phyloP scores from a whole-genome alignment of 2,113 vertebrate genomes.

The Delphinus delphis region DNA sequence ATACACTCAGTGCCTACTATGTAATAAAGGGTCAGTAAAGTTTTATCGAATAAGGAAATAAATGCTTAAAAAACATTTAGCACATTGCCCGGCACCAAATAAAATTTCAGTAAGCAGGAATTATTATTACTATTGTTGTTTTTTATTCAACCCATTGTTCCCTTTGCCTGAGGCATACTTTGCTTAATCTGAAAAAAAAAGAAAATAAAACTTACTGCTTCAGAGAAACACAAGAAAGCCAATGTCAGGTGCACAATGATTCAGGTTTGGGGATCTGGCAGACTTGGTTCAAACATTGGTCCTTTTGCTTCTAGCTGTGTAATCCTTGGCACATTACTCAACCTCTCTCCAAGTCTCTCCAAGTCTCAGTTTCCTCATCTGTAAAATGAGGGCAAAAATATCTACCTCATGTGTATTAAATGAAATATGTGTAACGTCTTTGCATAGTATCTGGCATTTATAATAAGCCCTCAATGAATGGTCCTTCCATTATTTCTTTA shows the following conservation, averaged over 20 bases:
- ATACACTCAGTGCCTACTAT: not conserved
- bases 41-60: constrained; percentile 47
- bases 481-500: constrained; percentile 43
- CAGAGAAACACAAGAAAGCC: not conserved
- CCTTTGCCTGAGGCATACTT: not conserved
- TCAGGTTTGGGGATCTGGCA: not conserved
- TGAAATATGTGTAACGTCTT: constrained; percentile 9
- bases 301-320: not conserved
- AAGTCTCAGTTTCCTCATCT: constrained; percentile 44
- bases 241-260: not conserved
- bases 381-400: constrained; percentile 30
- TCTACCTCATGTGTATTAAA: not conserved
- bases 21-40: constrained; percentile 40
- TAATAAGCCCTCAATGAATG: constrained; percentile 43
- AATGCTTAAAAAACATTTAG: constrained; percentile 13
- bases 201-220: constrained; percentile 11
- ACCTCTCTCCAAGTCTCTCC: constrained; percentile 17
- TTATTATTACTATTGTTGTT: not conserved
- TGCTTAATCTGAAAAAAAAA: constrained; percentile 12
- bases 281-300: not conserved
- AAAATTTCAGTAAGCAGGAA: constrained; percentile 21
- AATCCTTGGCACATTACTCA: not conserved
- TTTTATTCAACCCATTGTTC: not conserved
- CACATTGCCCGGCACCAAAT: not conserved
- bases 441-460: not conserved